These are phyloP conservation scores for Lerista edwardsae DNA, from an alignment of 2,797 vertebrate genomes.

Conservation along the genomic window DNA sequence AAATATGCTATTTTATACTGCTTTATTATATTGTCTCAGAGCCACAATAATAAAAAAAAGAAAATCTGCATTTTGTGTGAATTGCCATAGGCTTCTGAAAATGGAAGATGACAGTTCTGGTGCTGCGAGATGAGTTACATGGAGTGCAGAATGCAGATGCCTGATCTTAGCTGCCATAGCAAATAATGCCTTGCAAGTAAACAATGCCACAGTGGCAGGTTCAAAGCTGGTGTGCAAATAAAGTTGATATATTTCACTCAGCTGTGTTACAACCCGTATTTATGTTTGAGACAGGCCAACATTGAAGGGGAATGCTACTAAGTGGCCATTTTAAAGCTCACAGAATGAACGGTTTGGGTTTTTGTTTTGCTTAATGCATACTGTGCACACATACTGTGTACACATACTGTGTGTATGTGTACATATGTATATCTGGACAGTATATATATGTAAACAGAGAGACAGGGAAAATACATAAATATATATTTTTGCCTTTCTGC, in stretches of 20 bases:
- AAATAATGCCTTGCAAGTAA: constrained; percentile 40
- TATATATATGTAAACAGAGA: too few relatives aligned
- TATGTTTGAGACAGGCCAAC: constrained; percentile 3
- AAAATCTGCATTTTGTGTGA: fast-evolving
- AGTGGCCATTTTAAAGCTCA: neutral
- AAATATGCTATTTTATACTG: neutral
- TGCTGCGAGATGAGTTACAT: constrained; percentile 15
- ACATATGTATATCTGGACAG: neutral
- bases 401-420: too few relatives aligned
- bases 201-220: neutral
- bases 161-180: constrained; percentile 15
- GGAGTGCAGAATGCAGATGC: neutral
- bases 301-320: neutral
- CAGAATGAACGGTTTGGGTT: neutral
- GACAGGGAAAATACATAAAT: neutral
- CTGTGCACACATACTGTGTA: too few relatives aligned
- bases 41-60: neutral
- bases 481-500: neutral
- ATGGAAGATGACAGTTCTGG: neutral
- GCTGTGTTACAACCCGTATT: neutral
- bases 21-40: neutral
- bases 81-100: neutral
- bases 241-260: constrained; percentile 13
- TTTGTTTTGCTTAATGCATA: too few relatives aligned
- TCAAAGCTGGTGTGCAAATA: constrained; percentile 12